Evolutionary conservation across 1,140 invertebrate species (phyloP).

Genomic region (Chironomus striatipennis): DNA sequence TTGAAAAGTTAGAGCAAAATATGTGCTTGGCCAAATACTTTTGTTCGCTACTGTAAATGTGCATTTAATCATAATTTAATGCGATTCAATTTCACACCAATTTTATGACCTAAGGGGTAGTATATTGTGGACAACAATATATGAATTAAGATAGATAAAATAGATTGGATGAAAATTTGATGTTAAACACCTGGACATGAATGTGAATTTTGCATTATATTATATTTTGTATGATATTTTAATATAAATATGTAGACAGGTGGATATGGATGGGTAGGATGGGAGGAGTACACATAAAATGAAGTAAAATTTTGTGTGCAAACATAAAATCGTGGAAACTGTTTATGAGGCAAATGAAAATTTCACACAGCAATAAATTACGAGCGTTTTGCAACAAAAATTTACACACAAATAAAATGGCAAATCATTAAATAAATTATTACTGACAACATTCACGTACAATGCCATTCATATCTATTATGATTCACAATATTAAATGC

Average conservation of each 20-base stretch:
- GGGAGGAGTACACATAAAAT: neutral
- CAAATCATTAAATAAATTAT: neutral
- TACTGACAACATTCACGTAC: neutral
- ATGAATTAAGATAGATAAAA: neutral
- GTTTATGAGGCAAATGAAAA: neutral
- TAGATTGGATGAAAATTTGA: constrained; percentile 14
- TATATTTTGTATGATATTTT: neutral
- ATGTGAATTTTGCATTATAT: neutral
- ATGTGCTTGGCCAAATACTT: too few relatives aligned
- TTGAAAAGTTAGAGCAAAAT: too few relatives aligned
- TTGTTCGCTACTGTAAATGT: too few relatives aligned
- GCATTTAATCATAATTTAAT: constrained; percentile 23
- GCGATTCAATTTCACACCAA: neutral
- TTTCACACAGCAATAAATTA: neutral
- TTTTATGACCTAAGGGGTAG: neutral
- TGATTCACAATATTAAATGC: neutral
- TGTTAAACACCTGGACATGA: constrained; percentile 6
- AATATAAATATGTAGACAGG: neutral
- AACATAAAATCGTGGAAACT: neutral
- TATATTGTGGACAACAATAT: neutral
- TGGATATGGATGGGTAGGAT: neutral
- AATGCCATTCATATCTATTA: neutral
- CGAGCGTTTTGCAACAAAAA: neutral
- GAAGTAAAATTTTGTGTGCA: neutral
- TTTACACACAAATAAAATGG: neutral